phyloP scores from a whole-genome alignment of 2,113 vertebrate genomes.

The Embiotoca jacksoni region DNA sequence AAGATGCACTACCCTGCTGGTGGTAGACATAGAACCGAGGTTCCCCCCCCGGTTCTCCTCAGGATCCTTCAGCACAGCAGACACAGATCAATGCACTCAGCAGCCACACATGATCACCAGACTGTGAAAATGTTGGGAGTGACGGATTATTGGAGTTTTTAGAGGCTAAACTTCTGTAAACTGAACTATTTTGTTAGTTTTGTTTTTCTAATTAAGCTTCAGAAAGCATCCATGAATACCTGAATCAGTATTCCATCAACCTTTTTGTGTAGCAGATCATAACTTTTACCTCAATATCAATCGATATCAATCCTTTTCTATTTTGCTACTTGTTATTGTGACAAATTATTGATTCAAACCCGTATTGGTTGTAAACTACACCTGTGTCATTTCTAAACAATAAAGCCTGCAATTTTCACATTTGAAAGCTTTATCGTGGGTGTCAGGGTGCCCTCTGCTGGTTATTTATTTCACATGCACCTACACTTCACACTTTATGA shows the following conservation, averaged over 20 bases:
- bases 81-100: constrained; percentile 71
- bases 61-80: constrained; percentile 82
- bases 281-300: constrained; percentile 23
- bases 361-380: constrained; percentile 18
- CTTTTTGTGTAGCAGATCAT: constrained; percentile 33
- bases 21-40: constrained; percentile 64
- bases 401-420: neutral
- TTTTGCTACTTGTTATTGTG: constrained; percentile 36
- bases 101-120: constrained; percentile 17
- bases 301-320: constrained; percentile 9
- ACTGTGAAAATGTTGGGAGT: neutral
- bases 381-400: constrained; percentile 32
- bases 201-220: constrained; percentile 11
- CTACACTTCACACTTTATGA: neutral
- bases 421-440: constrained; percentile 11
- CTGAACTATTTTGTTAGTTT: neutral
- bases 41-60: constrained; percentile 68
- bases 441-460: constrained; percentile 79
- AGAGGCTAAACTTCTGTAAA: constrained; percentile 5
- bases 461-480: constrained; percentile 17
- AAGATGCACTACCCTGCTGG: constrained; percentile 73
- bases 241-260: constrained; percentile 25
- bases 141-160: neutral
- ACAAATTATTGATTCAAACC: constrained; percentile 37
- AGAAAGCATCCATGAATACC: constrained; percentile 25